Evolutionary conservation across 2,888 invertebrate species (phyloP).

Genomic region (Creontiades dilutus): DNA sequence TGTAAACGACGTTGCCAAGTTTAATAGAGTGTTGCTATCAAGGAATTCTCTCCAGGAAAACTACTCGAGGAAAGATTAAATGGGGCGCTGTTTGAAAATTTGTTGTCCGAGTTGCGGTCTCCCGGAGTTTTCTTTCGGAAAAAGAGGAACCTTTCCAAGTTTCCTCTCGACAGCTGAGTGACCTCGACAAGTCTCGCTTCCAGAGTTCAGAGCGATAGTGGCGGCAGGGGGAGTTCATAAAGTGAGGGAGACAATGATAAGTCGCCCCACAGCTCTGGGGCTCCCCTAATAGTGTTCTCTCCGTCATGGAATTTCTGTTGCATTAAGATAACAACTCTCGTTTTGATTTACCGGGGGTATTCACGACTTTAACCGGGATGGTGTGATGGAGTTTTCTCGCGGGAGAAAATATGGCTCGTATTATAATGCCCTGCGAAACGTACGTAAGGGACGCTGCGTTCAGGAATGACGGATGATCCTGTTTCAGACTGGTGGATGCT

Average conservation of each 20-base stretch:
- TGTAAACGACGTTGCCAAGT: too few relatives aligned
- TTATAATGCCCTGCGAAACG: neutral
- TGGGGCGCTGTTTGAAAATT: neutral
- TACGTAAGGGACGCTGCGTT: neutral
- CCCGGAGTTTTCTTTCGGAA: neutral
- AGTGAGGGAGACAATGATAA: constrained; percentile 58
- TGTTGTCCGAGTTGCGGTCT: neutral
- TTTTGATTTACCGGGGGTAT: constrained; percentile 59
- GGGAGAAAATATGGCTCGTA: neutral
- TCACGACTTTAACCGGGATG: neutral
- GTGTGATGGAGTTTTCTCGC: neutral
- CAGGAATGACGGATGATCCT: neutral
- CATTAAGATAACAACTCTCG: constrained; percentile 59
- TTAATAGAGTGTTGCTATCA: too few relatives aligned
- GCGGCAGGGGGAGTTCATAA: constrained; percentile 35
- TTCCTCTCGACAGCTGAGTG: constrained; percentile 15
- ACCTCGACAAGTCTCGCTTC: neutral
- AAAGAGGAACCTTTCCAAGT: neutral
- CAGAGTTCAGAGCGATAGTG: constrained; percentile 18
- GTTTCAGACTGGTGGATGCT: neutral
- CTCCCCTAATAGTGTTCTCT: constrained; percentile 32
- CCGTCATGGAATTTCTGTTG: constrained; percentile 57
- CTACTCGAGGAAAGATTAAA: constrained; percentile 12
- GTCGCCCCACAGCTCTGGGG: neutral
- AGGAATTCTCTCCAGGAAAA: neutral